Evolutionary conservation across 2,888 invertebrate species (phyloP).

Genomic region (Mimas tiliae): DNA sequence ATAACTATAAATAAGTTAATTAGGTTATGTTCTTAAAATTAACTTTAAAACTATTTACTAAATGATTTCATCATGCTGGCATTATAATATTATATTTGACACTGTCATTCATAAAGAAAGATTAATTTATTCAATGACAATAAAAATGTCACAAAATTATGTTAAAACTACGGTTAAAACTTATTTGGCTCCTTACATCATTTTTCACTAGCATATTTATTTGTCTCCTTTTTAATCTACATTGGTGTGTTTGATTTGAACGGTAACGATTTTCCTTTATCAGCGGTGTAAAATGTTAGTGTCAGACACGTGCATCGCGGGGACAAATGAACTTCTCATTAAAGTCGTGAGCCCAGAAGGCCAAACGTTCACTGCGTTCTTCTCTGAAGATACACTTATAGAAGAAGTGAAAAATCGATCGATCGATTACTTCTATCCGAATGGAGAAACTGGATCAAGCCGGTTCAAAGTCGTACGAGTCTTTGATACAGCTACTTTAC

Average conservation of each 20-base stretch:
- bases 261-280: constrained; percentile 4
- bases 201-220: constrained; percentile 58
- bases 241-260: constrained; percentile 39
- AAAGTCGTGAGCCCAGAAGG: constrained; percentile 76
- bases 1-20: too few relatives aligned
- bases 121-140: neutral
- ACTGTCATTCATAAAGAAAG: too few relatives aligned
- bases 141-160: constrained; percentile 50
- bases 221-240: constrained; percentile 53
- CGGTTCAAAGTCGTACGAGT: constrained; percentile 74
- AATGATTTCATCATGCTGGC: neutral
- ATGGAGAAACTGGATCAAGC: constrained; percentile 64
- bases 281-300: constrained; percentile 61
- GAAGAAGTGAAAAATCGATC: constrained; percentile 75
- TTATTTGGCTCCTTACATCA: constrained; percentile 51
- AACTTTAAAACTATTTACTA: neutral
- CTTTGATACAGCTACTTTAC: constrained; percentile 65
- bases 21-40: neutral
- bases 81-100: neutral
- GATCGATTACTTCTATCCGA: constrained; percentile 71
- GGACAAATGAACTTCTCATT: constrained; percentile 58
- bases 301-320: constrained; percentile 59
- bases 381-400: constrained; percentile 68
- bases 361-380: constrained; percentile 62
- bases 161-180: constrained; percentile 64